These are phyloP conservation scores for Tetragnatha montana DNA, from an alignment of 2,888 invertebrate genomes.

Conservation along the genomic window DNA sequence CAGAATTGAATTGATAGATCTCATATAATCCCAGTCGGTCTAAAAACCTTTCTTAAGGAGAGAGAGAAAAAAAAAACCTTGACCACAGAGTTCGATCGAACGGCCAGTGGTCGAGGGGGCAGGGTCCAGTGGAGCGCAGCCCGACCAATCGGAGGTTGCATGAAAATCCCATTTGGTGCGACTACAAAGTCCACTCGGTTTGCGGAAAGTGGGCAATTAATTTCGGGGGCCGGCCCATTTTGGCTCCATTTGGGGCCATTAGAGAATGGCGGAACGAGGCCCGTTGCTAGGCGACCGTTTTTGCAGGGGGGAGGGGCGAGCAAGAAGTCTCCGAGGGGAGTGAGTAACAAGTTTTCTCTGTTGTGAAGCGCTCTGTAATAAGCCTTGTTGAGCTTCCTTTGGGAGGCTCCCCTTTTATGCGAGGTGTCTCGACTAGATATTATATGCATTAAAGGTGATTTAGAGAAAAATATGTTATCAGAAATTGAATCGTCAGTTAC, in stretches of 20 bases:
- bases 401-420: neutral
- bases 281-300: constrained; percentile 57
- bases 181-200: constrained; percentile 61
- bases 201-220: constrained; percentile 67
- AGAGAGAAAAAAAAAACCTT: too few relatives aligned
- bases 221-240: constrained; percentile 60
- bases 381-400: neutral
- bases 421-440: too few relatives aligned
- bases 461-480: too few relatives aligned
- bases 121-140: constrained; percentile 43
- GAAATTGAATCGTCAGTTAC: too few relatives aligned
- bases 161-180: constrained; percentile 68
- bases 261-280: constrained; percentile 56
- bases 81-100: too few relatives aligned
- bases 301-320: neutral
- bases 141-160: constrained; percentile 49
- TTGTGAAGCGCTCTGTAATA: neutral
- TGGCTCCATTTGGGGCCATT: constrained; percentile 67
- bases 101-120: neutral
- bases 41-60: too few relatives aligned
- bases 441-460: too few relatives aligned
- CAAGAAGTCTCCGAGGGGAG: neutral
- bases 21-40: too few relatives aligned
- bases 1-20: too few relatives aligned
- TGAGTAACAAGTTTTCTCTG: neutral